These are phyloP conservation scores for Liasis olivaceus DNA, from an alignment of 2,797 vertebrate species.

Conservation along the genomic window DNA sequence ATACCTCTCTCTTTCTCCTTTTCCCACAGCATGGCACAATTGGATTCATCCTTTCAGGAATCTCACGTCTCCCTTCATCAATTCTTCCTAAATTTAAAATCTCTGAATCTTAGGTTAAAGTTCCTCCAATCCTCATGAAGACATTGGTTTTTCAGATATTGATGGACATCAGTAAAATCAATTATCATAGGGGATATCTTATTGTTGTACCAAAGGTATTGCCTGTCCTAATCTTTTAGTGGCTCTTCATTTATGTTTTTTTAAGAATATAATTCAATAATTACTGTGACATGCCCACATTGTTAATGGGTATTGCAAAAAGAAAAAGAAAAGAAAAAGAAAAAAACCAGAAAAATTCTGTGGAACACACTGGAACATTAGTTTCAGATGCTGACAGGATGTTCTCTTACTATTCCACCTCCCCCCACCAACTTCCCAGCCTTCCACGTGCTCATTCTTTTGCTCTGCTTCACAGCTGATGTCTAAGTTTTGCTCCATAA, in stretches of 20 bases:
- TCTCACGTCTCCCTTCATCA: neutral
- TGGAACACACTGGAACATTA: constrained; percentile 35
- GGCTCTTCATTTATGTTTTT: constrained; percentile 8
- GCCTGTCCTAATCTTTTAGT: neutral
- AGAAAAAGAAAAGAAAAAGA: neutral
- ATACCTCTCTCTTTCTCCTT: neutral
- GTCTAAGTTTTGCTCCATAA: neutral
- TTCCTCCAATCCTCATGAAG: too few relatives aligned
- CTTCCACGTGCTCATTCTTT: neutral
- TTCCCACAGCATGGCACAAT: neutral
- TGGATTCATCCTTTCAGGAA: neutral
- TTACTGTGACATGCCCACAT: neutral
- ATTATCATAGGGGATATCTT: neutral
- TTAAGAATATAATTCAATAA: constrained; percentile 4
- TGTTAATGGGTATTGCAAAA: constrained; percentile 23
- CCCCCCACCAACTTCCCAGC: neutral
- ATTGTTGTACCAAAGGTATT: neutral
- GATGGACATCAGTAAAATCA: neutral
- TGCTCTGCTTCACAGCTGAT: constrained; percentile 14
- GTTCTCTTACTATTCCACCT: neutral
- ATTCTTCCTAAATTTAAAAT: neutral
- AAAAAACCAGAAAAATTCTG: neutral
- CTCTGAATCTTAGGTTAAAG: neutral
- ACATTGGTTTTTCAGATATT: neutral
- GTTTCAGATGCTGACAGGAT: constrained; percentile 49